These are phyloP conservation scores for Dinomys branickii DNA, from an alignment of 2,113 vertebrate species.

Conservation along the genomic window DNA sequence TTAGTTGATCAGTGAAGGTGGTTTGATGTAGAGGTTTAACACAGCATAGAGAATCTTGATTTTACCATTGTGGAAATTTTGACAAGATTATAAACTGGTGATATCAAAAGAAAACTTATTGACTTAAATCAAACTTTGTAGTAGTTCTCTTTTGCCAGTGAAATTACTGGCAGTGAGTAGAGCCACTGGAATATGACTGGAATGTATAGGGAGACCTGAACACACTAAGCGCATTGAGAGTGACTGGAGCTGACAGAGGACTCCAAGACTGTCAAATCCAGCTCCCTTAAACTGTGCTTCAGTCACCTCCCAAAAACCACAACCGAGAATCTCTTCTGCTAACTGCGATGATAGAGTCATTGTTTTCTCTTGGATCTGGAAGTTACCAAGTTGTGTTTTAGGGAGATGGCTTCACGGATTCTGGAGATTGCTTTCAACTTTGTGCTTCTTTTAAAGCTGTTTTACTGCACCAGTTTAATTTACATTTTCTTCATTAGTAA, in stretches of 20 bases:
- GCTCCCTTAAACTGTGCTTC: neutral
- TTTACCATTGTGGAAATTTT: neutral
- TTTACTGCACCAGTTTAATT: neutral
- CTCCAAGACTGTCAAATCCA: neutral
- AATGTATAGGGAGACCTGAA: neutral
- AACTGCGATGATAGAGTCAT: neutral
- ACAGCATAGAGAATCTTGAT: constrained; percentile 3
- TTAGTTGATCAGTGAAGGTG: constrained; percentile 38
- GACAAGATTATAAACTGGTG: constrained; percentile 34
- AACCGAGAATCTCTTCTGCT: neutral
- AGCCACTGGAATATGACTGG: neutral
- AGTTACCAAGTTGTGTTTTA: neutral
- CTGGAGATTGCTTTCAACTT: neutral
- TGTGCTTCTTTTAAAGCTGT: neutral
- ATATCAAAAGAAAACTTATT: neutral
- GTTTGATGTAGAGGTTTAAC: neutral
- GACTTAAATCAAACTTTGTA: neutral
- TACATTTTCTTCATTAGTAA: constrained; percentile 2
- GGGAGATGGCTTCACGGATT: neutral
- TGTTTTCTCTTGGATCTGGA: neutral
- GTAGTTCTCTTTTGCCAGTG: neutral
- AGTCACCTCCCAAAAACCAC: neutral
- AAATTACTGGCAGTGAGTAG: neutral
- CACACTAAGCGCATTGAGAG: neutral
- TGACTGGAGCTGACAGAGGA: neutral